phyloP scores from a whole-genome alignment of 2,888 invertebrate genomes.

The Heliconius ismenius region DNA sequence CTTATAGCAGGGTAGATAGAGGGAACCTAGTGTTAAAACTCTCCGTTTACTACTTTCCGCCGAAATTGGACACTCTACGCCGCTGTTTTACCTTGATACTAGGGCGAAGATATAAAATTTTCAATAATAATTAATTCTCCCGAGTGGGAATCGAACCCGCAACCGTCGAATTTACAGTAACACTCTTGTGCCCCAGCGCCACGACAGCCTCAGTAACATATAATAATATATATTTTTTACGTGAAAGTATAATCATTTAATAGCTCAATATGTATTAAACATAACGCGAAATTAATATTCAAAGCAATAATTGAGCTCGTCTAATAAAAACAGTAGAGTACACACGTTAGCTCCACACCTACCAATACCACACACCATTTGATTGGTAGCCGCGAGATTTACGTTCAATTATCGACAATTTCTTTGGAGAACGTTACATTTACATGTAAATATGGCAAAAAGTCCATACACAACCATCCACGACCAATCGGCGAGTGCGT shows the following conservation, averaged over 20 bases:
- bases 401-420: slow-evolving; percentile 30
- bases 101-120: no score
- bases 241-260: not conserved
- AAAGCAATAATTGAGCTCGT: not conserved
- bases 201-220: not conserved
- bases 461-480: slow-evolving; percentile 40
- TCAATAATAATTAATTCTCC: no score
- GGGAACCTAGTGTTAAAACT: no score
- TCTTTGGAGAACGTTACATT: slow-evolving; percentile 32
- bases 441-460: slow-evolving; percentile 41
- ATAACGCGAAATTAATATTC: not conserved
- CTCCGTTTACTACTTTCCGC: no score
- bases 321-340: not conserved
- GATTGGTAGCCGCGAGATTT: slow-evolving; percentile 2
- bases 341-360: not conserved
- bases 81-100: no score
- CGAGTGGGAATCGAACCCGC: no score
- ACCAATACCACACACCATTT: slow-evolving; percentile 4
- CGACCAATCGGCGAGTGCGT: slow-evolving; percentile 49
- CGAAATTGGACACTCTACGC: no score
- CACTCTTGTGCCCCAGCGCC: no score
- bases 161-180: no score
- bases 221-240: not conserved
- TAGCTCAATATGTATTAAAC: not conserved
- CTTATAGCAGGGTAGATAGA: no score